Percentiles rank a stretch among this genome's conserved stretches.
These are phyloP conservation scores for Drosophila rhopaloa DNA, from an alignment of 1,140 invertebrate genomes.

Conservation along the genomic window DNA sequence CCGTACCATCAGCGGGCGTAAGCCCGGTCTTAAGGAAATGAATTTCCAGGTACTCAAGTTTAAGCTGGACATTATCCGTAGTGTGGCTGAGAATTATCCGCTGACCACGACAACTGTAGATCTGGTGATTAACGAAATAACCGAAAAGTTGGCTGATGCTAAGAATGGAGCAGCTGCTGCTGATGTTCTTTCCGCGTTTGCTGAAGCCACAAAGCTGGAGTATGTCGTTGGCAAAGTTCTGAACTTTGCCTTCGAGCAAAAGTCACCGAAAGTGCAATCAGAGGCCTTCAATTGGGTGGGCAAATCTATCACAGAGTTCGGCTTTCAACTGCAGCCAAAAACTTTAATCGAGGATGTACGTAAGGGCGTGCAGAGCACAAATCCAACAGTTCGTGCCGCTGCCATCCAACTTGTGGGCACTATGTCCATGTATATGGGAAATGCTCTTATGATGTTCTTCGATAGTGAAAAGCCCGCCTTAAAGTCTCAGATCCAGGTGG, in stretches of 20 bases:
- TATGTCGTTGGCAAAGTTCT: constrained; percentile 90
- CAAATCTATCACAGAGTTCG: constrained; percentile 93
- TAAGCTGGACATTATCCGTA: constrained; percentile 91
- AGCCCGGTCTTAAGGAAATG: constrained; percentile 95
- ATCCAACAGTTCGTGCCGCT: constrained; percentile 91
- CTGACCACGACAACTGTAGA: constrained; percentile 91
- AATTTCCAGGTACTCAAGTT: constrained; percentile 97
- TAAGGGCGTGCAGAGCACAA: constrained; percentile 93
- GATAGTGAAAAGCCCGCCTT: constrained; percentile 94
- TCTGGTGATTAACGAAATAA: constrained; percentile 91
- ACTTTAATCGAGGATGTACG: constrained; percentile 92
- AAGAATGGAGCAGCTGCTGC: constrained; percentile 90
- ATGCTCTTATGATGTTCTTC: constrained; percentile 90
- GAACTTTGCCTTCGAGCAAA: constrained; percentile 92
- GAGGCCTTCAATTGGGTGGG: constrained; percentile 93
- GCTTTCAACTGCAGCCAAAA: constrained; percentile 90
- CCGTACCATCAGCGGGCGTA: constrained; percentile 91
- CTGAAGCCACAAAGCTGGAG: constrained; percentile 92
- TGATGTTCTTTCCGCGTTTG: constrained; percentile 90
- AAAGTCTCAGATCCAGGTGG: constrained; percentile 93
- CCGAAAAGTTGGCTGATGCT: constrained; percentile 93
- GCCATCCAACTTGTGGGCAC: constrained; percentile 87
- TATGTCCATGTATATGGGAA: constrained; percentile 94
- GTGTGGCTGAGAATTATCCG: constrained; percentile 90
- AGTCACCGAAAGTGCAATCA: constrained; percentile 96